A percentile compares a stretch with the other conserved stretches of the same genome.
phyloP scores from a whole-genome alignment of 2,888 invertebrate genomes.

The Scelioninae gen. 1 region DNA sequence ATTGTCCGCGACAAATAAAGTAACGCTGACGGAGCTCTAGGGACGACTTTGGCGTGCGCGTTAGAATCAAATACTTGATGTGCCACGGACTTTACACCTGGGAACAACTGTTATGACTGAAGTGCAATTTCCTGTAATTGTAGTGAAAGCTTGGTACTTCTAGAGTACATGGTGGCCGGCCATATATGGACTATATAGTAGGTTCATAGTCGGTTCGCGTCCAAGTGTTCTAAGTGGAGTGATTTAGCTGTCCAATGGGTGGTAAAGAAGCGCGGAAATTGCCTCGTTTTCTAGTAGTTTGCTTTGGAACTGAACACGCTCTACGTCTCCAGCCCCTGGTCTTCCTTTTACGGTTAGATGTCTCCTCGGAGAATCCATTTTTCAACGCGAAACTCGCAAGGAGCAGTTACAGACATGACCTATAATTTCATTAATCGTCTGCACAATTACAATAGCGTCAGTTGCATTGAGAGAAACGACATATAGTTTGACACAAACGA shows the following conservation, averaged over 20 bases:
- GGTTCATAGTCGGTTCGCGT: slow-evolving; percentile 62
- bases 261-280: slow-evolving; percentile 77
- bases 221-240: slow-evolving; percentile 78
- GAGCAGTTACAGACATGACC: slow-evolving; percentile 25
- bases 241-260: slow-evolving; percentile 81
- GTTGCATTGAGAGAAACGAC: background rate
- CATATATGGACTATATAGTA: slow-evolving; percentile 60
- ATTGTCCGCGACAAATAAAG: slow-evolving; percentile 17
- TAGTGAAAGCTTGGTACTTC: slow-evolving; percentile 80
- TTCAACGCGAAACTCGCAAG: slow-evolving; percentile 25
- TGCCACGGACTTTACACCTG: slow-evolving; percentile 74
- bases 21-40: slow-evolving; percentile 4
- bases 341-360: slow-evolving; percentile 32
- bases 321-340: slow-evolving; percentile 16
- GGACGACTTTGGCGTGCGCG: slow-evolving; percentile 22
- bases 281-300: slow-evolving; percentile 72
- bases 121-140: slow-evolving; percentile 82
- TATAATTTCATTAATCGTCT: slow-evolving; percentile 50
- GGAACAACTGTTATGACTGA: slow-evolving; percentile 79
- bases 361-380: slow-evolving; percentile 47
- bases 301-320: slow-evolving; percentile 60
- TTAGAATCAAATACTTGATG: slow-evolving; percentile 47
- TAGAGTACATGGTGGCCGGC: slow-evolving; percentile 56
- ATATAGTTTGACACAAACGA: too few species aligned
- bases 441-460: slow-evolving; percentile 8